Base-by-base conservation (phyloP, 2,888 invertebrate species). In the Xylota sylvarum region DNA sequence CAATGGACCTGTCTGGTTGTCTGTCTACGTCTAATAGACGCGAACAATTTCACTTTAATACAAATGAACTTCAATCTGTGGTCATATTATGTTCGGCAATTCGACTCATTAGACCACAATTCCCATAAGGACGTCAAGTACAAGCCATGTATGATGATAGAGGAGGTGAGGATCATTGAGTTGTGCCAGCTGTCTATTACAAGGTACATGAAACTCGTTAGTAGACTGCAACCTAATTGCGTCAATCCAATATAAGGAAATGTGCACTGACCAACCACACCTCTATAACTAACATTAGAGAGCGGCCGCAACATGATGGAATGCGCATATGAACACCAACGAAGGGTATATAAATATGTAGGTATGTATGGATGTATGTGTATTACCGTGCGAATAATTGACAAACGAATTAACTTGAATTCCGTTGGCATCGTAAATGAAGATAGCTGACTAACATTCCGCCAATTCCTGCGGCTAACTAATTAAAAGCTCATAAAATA, bases 401-500 rank as follows among this genome's bases (percentile, higher is more conserved):
- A 46, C 52, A 58, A 56, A 58, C 48, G 46, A 56, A 56, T 76
- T 76, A 67, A 56, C 48, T 67, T 27, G 48, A 32, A 65, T 48
- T 56, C 32, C 17, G 2, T 46, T 35, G 5, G 46, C 12, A 74
- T 55, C 23, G 35, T 32, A 55, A 48, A 35, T 48, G 65, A 56
- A 76, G 50, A 58, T 55, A 30, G n/a, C 50, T 12, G 32, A 23
- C 43, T 43, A 10, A 19, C 23, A 27, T 55, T 37, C 14, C 17
- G n/a, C 23, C 27, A 37, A 65, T 46, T 35, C 27, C 1, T 27
- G 67, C 0, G 48, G 67, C 35, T 55, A 17, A 48, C 48, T 76
- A 65, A 76, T 76, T 65, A 56, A 76, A 67, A 58, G 30, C n/a
- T 4, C 35, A 65, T 56, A 37, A 65, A 56, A 65, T 76, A 76